phyloP scores from a whole-genome alignment of 2,888 invertebrate species.

The Lithophane ornitopus region DNA sequence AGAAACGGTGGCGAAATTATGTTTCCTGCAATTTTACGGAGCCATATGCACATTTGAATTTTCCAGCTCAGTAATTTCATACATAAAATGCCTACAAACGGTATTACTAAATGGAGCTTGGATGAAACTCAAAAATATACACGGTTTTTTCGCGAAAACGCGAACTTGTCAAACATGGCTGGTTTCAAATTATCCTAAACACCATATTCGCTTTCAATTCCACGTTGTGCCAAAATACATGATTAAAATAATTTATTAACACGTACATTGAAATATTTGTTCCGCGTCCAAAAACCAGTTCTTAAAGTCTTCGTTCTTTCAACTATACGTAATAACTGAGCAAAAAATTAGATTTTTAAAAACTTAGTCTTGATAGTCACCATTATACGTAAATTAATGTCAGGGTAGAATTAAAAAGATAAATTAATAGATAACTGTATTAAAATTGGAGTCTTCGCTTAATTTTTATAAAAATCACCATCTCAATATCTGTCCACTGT shows the following conservation, averaged over 20 bases:
- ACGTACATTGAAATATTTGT: slow-evolving; percentile 64
- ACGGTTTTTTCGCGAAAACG: slow-evolving; percentile 56
- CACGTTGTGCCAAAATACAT: slow-evolving; percentile 88
- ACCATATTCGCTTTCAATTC: slow-evolving; percentile 79
- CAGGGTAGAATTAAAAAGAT: slow-evolving; percentile 92
- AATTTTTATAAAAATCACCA: slow-evolving; percentile 84
- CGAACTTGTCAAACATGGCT: slow-evolving; percentile 62
- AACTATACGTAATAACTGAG: slow-evolving; percentile 85
- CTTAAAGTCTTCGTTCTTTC: slow-evolving; percentile 67
- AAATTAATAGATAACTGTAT: slow-evolving; percentile 84
- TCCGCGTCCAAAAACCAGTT: slow-evolving; percentile 70
- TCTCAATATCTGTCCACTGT: slow-evolving; percentile 87
- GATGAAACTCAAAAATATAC: slow-evolving; percentile 63
- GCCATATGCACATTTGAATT: slow-evolving; percentile 71
- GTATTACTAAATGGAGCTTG: slow-evolving; percentile 62
- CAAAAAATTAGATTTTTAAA: slow-evolving; percentile 84
- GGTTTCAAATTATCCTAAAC: slow-evolving; percentile 56
- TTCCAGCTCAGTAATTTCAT: slow-evolving; percentile 70
- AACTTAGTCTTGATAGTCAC: slow-evolving; percentile 91
- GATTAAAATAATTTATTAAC: slow-evolving; percentile 74
- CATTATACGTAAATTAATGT: slow-evolving; percentile 97
- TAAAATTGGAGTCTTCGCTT: slow-evolving; percentile 84
- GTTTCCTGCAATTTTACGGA: slow-evolving; percentile 70
- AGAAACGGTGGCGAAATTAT: slow-evolving; percentile 67
- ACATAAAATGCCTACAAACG: slow-evolving; percentile 66